A percentile compares a stretch with the other conserved stretches of the same genome.
phyloP scores from a whole-genome alignment of 2,888 invertebrate species.

The Drosophila ezoana region DNA sequence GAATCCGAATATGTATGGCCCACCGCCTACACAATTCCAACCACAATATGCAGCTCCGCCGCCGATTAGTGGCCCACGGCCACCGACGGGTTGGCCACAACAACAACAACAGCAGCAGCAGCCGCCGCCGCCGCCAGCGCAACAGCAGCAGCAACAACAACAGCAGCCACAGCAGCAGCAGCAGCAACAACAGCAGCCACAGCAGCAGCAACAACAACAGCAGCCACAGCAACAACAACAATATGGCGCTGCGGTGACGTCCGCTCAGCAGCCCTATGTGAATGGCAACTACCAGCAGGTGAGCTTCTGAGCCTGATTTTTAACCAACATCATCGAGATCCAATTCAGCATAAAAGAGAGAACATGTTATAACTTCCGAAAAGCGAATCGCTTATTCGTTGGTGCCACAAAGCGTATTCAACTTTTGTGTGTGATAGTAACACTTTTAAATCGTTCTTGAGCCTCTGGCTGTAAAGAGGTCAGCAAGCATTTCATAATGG shows the following conservation, averaged over 20 bases:
- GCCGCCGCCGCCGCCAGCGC: constrained; percentile 25
- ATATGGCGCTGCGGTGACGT: constrained; percentile 68
- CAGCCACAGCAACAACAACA: constrained; percentile 58
- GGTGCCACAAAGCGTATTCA: constrained; percentile 7
- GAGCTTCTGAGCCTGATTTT: constrained; percentile 15
- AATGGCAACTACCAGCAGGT: constrained; percentile 85
- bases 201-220: constrained; percentile 51
- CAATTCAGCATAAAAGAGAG: not conserved
- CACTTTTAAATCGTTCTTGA: not conserved
- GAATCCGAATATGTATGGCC: constrained; percentile 83
- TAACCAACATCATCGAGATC: not conserved
- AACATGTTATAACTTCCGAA: not conserved
- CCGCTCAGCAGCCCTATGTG: constrained; percentile 71
- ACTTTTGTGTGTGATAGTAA: not conserved
- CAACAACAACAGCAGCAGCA: constrained; percentile 24
- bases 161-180: constrained; percentile 55
- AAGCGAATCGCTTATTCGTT: not conserved
- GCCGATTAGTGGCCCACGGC: constrained; percentile 48
- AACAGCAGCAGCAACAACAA: constrained; percentile 48
- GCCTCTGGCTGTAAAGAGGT: constrained; percentile 39
- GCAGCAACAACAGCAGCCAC: constrained; percentile 52
- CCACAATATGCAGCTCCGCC: constrained; percentile 63
- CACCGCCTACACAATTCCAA: constrained; percentile 81
- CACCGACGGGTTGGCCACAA: constrained; percentile 62
- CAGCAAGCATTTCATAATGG: constrained; percentile 30